Percentiles rank a stretch among this genome's conserved stretches.
phyloP scores from a whole-genome alignment of 2,888 invertebrate genomes.

The Charanyca ferruginea region DNA sequence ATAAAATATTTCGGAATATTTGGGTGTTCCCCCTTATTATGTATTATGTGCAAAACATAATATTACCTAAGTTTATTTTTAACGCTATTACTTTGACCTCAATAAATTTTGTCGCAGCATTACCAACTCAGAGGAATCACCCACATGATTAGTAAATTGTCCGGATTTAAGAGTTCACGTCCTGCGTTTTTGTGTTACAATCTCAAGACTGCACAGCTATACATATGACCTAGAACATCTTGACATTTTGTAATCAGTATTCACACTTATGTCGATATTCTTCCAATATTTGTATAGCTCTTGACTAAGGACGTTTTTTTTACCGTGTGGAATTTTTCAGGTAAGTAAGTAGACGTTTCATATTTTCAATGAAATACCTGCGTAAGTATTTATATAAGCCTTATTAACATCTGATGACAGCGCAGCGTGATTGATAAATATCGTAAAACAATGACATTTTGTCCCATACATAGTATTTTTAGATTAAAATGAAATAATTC shows the following conservation, averaged over 20 bases:
- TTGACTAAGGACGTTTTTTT: slow-evolving; percentile 3
- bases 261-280: slow-evolving; percentile 5
- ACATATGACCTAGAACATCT: not conserved
- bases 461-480: not conserved
- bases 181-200: slow-evolving; percentile 38
- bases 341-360: not conserved
- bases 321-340: not conserved
- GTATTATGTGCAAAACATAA: no score
- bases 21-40: no score
- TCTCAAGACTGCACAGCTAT: not conserved
- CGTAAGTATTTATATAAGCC: no score
- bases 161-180: slow-evolving; percentile 37
- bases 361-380: no score
- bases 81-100: slow-evolving; percentile 9
- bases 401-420: no score
- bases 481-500: not conserved
- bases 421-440: no score
- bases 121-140: slow-evolving; percentile 18
- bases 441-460: not conserved
- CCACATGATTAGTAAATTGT: slow-evolving; percentile 43
- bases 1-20: no score
- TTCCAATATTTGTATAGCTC: slow-evolving; percentile 5
- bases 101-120: not conserved
- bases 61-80: no score
- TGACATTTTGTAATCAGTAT: not conserved